Evolutionary conservation across 35 echinoderm and acorn worm species (phyloP), one percentile per base, ranked within the genome.

Genomic region (Acanthaster planci): DNA sequence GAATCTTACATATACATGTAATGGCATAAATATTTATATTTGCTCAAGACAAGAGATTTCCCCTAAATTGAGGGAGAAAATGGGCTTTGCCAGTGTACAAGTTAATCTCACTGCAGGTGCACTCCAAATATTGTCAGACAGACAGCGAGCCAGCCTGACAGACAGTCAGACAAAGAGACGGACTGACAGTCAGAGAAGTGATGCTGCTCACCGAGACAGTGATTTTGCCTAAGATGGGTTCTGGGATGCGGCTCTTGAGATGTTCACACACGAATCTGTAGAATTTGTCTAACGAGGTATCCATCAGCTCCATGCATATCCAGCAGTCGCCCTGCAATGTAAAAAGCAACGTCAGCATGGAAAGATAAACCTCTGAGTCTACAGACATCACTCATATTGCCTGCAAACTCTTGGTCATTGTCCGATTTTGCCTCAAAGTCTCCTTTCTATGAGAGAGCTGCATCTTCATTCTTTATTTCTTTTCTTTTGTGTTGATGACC

Each of bases 251-350:
- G 32, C 84, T 53, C 29, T 90, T 77, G 21, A 91, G 77, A 44
- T 82, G 56, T 9, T 91, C 92, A 47, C 87, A 87, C 38, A 94
- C 88, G 86, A 88, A 98, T 82, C 81, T 93, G 68, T 93, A 93
- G 76, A 98, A 81, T 80, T 94, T 98, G 77, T 98, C 95, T 26
- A 94, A 78, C 37, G 95, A 98, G 39, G 95, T 84, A 86, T 93
- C 95, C 95, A 98, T 98, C n/a, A 98, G 60, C 60, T 98, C 95
- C 95, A 98, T 98, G 26, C 95, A 98, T 21, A 98, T 98, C 95
- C 95, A 98, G 67, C 95, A 98, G 47, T 98, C 95, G 27, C 95
- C 95, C 95, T 98, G 52, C 14, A 39, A n/a, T n/a, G n/a, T n/a
- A 19, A 83, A 32, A 21, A n/a, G 38, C 51, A 84, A 47, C 5